Evolutionary conservation across 2,113 vertebrate genomes (phyloP).

Genomic region (Nothocercus julius): DNA sequence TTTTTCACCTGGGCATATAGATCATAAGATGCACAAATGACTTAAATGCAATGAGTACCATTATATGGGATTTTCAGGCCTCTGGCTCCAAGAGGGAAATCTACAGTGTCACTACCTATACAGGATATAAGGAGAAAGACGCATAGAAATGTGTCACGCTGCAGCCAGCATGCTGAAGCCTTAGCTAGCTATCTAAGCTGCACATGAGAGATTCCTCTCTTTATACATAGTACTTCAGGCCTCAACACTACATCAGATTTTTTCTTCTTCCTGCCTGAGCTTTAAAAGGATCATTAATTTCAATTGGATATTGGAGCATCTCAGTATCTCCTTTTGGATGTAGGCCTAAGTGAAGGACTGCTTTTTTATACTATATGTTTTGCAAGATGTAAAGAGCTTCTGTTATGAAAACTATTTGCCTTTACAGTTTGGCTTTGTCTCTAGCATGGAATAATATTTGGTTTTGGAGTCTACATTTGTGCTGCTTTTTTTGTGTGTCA

Average conservation of each 20-base stretch:
- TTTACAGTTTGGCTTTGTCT: neutral
- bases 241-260: neutral
- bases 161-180: neutral
- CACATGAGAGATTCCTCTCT: neutral
- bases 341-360: neutral
- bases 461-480: neutral
- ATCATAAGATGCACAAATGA: neutral
- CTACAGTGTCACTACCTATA: neutral
- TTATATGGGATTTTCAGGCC: neutral
- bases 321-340: neutral
- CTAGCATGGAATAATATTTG: neutral
- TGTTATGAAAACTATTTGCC: neutral
- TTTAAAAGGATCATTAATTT: constrained; percentile 25
- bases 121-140: neutral
- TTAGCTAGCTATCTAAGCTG: neutral
- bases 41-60: neutral
- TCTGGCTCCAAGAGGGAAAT: neutral
- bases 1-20: neutral
- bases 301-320: neutral
- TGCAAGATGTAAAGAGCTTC: neutral
- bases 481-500: neutral
- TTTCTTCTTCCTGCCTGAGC: neutral
- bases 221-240: neutral
- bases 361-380: neutral
- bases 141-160: neutral